Evolutionary conservation across 2,113 vertebrate genomes (phyloP), one percentile per base, ranked within the genome.

Genomic region (Plecturocebus donacophilus): DNA sequence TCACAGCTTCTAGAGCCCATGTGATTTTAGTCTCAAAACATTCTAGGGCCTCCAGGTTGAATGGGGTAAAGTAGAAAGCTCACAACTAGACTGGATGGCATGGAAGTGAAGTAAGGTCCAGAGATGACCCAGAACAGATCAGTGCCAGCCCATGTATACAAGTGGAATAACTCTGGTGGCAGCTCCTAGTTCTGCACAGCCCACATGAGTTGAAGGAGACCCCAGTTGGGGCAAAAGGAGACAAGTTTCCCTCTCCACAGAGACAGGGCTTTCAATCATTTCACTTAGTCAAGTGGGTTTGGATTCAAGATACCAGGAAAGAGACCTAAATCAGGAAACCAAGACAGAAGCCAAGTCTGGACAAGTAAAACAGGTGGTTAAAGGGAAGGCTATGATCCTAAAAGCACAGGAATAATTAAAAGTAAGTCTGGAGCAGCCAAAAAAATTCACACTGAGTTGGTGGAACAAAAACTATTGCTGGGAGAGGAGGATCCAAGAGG

Each of bases 1-100:
- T 66, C 54, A 49, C 27, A 96, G 58, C 58, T 87, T 97, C 56
- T 52, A 71, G 47, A 82, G 47, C 52, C 58, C 42, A 47, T 35
- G 45, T 90, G 70, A 61, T 64, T 83, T 88, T 19, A 88, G 35
- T 79, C 38, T 83, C 21, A 82, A 90, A 97, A 93, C 61, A 83
- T 49, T 54, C 16, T 38, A 66, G 21, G 35, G 40, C 19, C n/a
- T 76, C 54, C 68, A 58, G 47, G 47, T 20, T 77, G 52, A n/a
- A 42, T 30, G 17, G 14, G 6, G 20, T 71, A 71, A 82, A 70
- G 45, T 6, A 49, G 38, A 81, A 82, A 56, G 27, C 19, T 56
- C 21, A 87, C n/a, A 83, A 25, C 42, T 27, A 86, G 66, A 49
- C 75, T 47, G 80, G 40, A 23, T 68, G 49, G 38, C 42, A 14